Percentiles rank a stretch among this genome's conserved stretches.
Conservation (phyloP, 2,888 invertebrate genomes). For the Ophion ellenae region DNA sequence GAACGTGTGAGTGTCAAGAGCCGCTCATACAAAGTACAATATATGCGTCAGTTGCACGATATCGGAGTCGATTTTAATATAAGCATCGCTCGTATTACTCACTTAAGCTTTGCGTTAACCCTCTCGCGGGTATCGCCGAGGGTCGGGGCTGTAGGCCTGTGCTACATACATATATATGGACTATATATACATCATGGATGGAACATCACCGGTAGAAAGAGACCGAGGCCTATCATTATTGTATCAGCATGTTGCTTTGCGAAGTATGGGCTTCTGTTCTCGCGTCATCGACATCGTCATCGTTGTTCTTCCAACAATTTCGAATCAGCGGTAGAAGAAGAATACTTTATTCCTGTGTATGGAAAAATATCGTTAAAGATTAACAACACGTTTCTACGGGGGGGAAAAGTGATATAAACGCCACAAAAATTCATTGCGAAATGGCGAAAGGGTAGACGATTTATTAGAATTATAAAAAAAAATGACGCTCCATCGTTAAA, state of each 20-base stretch:
- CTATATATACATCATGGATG: conserved; percentile 42
- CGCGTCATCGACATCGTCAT: conserved; percentile 65
- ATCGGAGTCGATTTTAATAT: conserved; percentile 75
- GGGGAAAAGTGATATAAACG: neutral
- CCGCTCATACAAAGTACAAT: conserved; percentile 27
- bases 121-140: conserved; percentile 60
- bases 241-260: conserved; percentile 64
- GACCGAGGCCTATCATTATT: conserved; percentile 67
- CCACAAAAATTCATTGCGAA: too few relatives aligned
- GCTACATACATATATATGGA: conserved; percentile 24
- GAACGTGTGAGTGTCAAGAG: conserved; percentile 3
- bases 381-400: neutral
- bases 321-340: neutral
- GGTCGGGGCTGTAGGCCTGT: conserved; percentile 61
- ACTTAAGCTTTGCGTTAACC: conserved; percentile 72
- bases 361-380: too few relatives aligned
- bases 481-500: too few relatives aligned
- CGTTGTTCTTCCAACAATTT: conserved; percentile 26
- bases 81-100: conserved; percentile 78
- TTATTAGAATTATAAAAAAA: too few relatives aligned
- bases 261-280: conserved; percentile 56
- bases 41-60: conserved; percentile 54
- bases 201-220: conserved; percentile 61
- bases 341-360: neutral
- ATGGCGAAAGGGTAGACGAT: too few relatives aligned